Evolutionary conservation across 2,113 vertebrate species (phyloP), one percentile per base, ranked within the genome.

Genomic region (Pseudorasbora parva): DNA sequence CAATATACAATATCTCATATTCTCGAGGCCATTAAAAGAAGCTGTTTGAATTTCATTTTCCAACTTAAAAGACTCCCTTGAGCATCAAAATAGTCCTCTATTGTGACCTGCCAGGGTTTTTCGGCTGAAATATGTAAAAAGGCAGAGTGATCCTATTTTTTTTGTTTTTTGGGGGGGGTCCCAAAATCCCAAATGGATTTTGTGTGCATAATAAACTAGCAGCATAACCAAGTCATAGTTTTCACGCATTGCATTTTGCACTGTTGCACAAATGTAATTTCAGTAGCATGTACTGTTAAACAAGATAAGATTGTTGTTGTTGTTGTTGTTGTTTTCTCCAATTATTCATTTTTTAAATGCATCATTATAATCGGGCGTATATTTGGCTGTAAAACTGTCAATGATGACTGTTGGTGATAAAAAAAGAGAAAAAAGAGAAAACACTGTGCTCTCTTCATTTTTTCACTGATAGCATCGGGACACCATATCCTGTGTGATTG

Each of bases 81-180:
- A 83, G 85, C 85, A 71, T 82, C 84, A 86, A 86, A 82, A 82
- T 72, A 83, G 85, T 83, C 9, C 71, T 83, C 79, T 78, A 73
- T 64, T 37, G 25, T 86, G 81, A 82, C 84, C 80, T 78, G 73
- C 17, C 84, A 76, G 33, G 64, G 57, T 68, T 11, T 86, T 54
- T 86, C 21, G 69, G 62, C 82, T 86, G 7, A 56, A 85, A 69
- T 78, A 33, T 82, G 84, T 77, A 60, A 82, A 86, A 82, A 30
- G 59, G 30, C 17, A 54, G 27, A 75, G 5, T 12, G 47, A 75
- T 75, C 73, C 27, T 54, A 2, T 10, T 45, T 6, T 17, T 49
- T 51, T 49, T 17, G 19, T 19, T 56, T 41, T 56, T 76, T 76
- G n/a, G n/a, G n/a, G n/a, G n/a, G n/a, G n/a, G n/a, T n/a, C n/a